Evolutionary conservation across 2,888 invertebrate species (phyloP).

Genomic region (Morpho deidamia): DNA sequence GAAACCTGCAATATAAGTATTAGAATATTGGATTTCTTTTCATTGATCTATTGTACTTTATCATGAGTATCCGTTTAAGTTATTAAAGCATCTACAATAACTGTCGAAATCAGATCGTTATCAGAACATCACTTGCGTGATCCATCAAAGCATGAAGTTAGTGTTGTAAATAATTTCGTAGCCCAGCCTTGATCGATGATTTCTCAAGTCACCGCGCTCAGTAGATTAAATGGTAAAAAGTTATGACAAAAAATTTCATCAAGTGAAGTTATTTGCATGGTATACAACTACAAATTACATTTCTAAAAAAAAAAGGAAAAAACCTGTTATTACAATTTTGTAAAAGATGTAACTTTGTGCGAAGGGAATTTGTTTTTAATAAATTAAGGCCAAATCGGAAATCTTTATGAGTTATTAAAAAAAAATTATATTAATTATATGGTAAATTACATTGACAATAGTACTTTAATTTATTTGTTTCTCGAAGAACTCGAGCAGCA

Average conservation of each 20-base stretch:
- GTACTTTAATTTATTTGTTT: too few relatives aligned
- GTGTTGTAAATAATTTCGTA: slow-evolving; percentile 52
- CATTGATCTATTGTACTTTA: background rate
- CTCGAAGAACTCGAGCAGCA: too few relatives aligned
- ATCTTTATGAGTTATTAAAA: too few relatives aligned
- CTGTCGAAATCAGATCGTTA: slow-evolving; percentile 26
- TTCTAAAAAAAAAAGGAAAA: background rate
- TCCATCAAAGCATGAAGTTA: slow-evolving; percentile 49
- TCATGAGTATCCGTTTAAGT: background rate
- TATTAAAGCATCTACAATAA: slow-evolving; percentile 5
- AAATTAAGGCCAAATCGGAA: too few relatives aligned
- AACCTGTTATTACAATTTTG: too few relatives aligned
- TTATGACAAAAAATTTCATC: slow-evolving; percentile 2
- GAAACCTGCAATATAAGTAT: too few relatives aligned
- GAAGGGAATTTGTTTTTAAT: too few relatives aligned
- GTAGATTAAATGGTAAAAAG: slow-evolving; percentile 12
- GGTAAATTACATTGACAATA: too few relatives aligned
- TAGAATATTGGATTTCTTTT: too few relatives aligned
- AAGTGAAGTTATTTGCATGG: background rate
- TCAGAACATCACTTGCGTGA: slow-evolving; percentile 42
- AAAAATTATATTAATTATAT: too few relatives aligned
- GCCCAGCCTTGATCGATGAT: slow-evolving; percentile 46
- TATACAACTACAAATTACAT: background rate
- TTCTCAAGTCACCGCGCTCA: slow-evolving; percentile 40
- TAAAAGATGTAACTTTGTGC: too few relatives aligned